A percentile compares a stretch with the other conserved stretches of the same genome.
These are phyloP conservation scores for Trachymyrmex cornetzi DNA, from an alignment of 1,140 invertebrate species.

Conservation along the genomic window DNA sequence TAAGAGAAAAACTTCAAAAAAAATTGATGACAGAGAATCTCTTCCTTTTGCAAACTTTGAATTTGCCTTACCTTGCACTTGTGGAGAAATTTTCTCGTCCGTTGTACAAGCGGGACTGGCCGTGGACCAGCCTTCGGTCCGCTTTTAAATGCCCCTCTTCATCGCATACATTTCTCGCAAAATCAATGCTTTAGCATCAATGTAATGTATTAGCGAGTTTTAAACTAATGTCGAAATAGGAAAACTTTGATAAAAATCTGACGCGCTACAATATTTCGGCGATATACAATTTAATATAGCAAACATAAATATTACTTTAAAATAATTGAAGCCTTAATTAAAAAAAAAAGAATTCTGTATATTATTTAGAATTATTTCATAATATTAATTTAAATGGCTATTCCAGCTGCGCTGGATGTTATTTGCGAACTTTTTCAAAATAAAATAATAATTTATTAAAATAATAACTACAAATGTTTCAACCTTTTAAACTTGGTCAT, in stretches of 20 bases:
- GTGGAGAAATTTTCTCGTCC: conserved; percentile 69
- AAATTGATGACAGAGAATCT: neutral
- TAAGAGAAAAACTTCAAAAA: neutral
- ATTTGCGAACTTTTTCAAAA: no score
- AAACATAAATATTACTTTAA: conserved; percentile 2
- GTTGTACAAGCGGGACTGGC: conserved; percentile 70
- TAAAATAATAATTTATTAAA: no score
- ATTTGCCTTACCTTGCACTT: conserved; percentile 67
- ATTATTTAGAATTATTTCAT: neutral
- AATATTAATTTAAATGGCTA: no score
- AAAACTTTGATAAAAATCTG: neutral
- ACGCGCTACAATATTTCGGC: neutral
- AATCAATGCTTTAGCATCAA: conserved; percentile 4
- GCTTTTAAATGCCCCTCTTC: conserved; percentile 76
- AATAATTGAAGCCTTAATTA: neutral
- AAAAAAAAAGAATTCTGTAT: neutral
- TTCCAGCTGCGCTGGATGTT: no score
- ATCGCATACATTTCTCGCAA: neutral
- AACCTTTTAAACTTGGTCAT: no score
- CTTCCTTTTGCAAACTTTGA: conserved; percentile 20
- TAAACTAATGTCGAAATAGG: neutral
- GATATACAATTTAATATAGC: neutral
- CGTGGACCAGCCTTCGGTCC: conserved; percentile 46
- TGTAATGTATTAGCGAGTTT: neutral
- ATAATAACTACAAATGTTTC: no score